Evolutionary conservation across 2,797 vertebrate species (phyloP), one percentile per base, ranked within the genome.

Genomic region (Chelmon rostratus): DNA sequence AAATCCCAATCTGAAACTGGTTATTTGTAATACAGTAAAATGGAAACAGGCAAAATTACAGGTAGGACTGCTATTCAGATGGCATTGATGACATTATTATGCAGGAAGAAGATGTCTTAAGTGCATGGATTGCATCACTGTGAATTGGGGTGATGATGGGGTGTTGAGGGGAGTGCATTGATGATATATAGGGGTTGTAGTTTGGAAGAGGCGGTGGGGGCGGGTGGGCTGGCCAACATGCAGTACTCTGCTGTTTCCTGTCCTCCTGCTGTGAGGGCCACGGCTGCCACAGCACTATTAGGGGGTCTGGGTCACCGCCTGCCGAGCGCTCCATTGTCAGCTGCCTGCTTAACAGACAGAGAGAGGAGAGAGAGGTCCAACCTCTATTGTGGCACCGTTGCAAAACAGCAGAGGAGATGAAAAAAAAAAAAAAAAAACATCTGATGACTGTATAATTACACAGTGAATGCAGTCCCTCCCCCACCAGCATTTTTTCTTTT

Each of bases 371-470:
- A 87, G 88, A 79, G 86, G 88, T 89, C 91, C 86, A 83, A 87
- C 88, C 90, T 91, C 92, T 93, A 92, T 94, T 93, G 93, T 95
- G 89, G 88, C 68, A 82, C 83, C 61, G 37, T 84, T 90, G 89
- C 93, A 92, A 93, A 93, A 92, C 89, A 88, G 87, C 85, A 83
- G 52, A 83, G 35, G 70, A 76, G 78, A 87, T 8, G 12, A 11
- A 76, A 80, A 76, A 79, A 76, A 81, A 79, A 79, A 61, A 28
- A 28, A 13, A 13, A 13, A 13, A 13, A 13, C 86, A 92, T 92
- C 88, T 91, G 94, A 93, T 92, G 93, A 92, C 92, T 94, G 87
- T 94, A 93, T 95, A 95, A 96, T 96, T 95, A 94, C 91, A 89
- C 78, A 84, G 87, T 92, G 92, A 93, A 93, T 92, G 82, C 85